Evolutionary conservation across 2,888 invertebrate genomes (phyloP).

Genomic region (Chymomyza procnemis): DNA sequence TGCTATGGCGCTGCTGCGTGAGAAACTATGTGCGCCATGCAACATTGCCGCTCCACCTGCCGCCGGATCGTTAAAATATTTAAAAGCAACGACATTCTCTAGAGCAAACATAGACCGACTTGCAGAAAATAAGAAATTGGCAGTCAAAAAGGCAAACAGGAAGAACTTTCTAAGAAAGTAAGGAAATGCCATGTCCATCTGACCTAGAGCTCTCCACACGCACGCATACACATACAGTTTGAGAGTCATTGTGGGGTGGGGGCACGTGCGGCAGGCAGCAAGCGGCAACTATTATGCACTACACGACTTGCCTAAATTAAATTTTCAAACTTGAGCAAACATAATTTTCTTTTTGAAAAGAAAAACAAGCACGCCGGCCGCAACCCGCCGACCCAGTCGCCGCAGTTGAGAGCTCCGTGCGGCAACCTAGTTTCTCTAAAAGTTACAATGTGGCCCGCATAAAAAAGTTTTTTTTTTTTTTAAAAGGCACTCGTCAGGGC

Average conservation of each 20-base stretch:
- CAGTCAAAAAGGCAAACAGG: background rate
- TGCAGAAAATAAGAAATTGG: background rate
- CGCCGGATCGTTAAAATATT: constrained; percentile 20
- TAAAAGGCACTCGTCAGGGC: constrained; percentile 43
- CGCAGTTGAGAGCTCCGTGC: background rate
- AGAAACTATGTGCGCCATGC: constrained; percentile 36
- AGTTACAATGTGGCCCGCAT: constrained; percentile 44
- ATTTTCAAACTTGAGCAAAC: constrained; percentile 56
- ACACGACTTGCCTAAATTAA: constrained; percentile 39
- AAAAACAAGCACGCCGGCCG: background rate
- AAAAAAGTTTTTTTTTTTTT: constrained; percentile 35
- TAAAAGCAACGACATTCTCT: constrained; percentile 14
- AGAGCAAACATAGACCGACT: constrained; percentile 12
- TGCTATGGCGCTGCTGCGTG: constrained; percentile 44
- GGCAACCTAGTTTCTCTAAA: constrained; percentile 9
- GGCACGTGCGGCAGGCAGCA: background rate
- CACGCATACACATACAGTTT: constrained; percentile 36
- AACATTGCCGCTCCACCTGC: background rate
- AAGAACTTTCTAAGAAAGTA: background rate
- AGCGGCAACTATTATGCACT: constrained; percentile 1
- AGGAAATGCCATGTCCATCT: background rate
- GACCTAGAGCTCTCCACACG: background rate
- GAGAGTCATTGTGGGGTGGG: constrained; percentile 17
- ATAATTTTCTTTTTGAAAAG: constrained; percentile 32
- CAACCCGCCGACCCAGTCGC: background rate